These are phyloP conservation scores for Dorcus parallelipipedus DNA, from an alignment of 2,888 invertebrate species.

Conservation along the genomic window DNA sequence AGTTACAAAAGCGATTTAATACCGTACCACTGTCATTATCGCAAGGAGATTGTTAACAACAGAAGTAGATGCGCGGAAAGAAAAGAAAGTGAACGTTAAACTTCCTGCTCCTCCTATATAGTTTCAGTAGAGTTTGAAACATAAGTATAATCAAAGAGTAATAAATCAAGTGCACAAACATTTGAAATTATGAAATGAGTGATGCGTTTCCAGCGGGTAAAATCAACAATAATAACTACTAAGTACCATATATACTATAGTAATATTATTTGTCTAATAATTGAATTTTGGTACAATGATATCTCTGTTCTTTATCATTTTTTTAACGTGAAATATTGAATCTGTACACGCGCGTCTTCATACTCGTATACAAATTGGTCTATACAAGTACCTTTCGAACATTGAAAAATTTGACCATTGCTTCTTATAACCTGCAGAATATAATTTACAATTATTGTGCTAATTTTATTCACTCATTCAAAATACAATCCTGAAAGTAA, in stretches of 20 bases:
- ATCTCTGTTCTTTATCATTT: conserved; percentile 7
- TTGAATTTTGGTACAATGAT: conserved; percentile 40
- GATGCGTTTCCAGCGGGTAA: conserved; percentile 25
- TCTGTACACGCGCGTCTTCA: too few species aligned
- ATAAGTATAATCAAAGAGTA: conserved; percentile 24
- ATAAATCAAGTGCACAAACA: conserved; percentile 25
- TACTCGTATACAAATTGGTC: too few species aligned
- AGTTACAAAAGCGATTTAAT: too few species aligned
- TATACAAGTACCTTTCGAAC: too few species aligned
- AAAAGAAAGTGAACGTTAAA: background rate
- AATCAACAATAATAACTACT: conserved; percentile 29
- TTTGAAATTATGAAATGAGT: conserved; percentile 25
- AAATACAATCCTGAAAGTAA: too few species aligned
- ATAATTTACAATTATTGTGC: too few species aligned
- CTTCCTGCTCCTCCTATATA: conserved; percentile 1
- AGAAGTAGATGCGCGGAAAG: background rate
- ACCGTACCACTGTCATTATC: background rate
- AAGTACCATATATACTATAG: conserved; percentile 21
- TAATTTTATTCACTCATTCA: too few species aligned
- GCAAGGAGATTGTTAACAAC: background rate
- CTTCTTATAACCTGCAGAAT: too few species aligned
- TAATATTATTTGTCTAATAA: conserved; percentile 24
- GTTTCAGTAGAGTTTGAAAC: background rate
- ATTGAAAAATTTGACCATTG: too few species aligned
- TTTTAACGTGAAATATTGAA: too few species aligned